phyloP scores from a whole-genome alignment of 2,888 invertebrate species.

The Plutella xylostella region DNA sequence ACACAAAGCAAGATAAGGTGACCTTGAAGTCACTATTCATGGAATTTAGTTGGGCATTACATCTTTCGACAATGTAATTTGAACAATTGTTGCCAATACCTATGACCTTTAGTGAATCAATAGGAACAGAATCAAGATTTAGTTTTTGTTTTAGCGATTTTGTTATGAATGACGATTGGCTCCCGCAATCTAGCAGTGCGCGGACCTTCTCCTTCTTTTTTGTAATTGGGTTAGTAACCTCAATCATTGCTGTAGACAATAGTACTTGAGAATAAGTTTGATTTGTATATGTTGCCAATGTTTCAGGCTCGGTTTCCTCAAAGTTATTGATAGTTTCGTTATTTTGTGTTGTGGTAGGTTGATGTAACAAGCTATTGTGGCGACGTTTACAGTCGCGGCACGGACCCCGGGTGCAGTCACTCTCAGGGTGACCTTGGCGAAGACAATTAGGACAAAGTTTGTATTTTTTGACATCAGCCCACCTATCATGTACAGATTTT shows the following conservation, averaged over 20 bases:
- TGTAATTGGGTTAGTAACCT: conserved; percentile 15
- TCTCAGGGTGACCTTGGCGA: background rate
- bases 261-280: too few species aligned
- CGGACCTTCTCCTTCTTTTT: conserved; percentile 8
- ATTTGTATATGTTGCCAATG: too few species aligned
- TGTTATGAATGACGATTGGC: conserved; percentile 9
- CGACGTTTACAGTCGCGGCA: background rate
- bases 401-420: background rate
- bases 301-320: too few species aligned
- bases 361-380: background rate
- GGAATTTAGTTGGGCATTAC: background rate
- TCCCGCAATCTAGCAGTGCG: conserved; percentile 14
- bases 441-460: conserved; percentile 10
- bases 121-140: too few species aligned
- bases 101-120: background rate
- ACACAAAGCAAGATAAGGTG: background rate
- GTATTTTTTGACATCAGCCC: background rate
- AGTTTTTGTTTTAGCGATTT: background rate
- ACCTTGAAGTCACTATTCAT: background rate
- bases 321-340: too few species aligned
- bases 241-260: conserved; percentile 14
- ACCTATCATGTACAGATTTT: conserved; percentile 5
- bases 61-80: too few species aligned
- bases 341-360: too few species aligned
- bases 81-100: background rate